phyloP scores from a whole-genome alignment of 1,140 invertebrate species.

The Macrobrachium rosenbergii region DNA sequence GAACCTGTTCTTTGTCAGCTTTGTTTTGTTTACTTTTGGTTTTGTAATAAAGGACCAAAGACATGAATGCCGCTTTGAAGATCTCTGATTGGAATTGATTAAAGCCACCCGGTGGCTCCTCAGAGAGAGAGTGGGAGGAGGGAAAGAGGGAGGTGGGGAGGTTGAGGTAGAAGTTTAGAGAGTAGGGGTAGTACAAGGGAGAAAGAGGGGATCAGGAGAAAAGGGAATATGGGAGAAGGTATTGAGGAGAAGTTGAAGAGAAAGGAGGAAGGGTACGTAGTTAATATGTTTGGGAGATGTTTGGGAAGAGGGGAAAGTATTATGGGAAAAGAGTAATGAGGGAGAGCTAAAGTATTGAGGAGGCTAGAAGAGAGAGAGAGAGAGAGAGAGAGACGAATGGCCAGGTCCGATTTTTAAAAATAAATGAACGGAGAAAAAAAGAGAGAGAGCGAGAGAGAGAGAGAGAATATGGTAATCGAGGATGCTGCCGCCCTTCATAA shows the following conservation, averaged over 20 bases:
- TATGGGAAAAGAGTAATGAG: too few relatives aligned
- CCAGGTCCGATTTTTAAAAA: background rate
- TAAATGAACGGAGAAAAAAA: background rate
- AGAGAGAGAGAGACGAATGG: background rate
- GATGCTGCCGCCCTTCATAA: background rate
- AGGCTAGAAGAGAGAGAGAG: background rate
- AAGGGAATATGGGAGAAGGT: background rate
- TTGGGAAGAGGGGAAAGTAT: too few relatives aligned
- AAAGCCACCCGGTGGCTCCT: background rate
- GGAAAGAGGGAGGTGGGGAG: conserved; percentile 21
- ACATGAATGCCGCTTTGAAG: too few relatives aligned
- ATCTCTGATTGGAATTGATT: background rate
- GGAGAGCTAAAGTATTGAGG: too few relatives aligned
- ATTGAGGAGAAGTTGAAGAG: too few relatives aligned
- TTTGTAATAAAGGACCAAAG: too few relatives aligned
- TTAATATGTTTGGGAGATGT: too few relatives aligned
- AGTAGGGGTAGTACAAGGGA: conserved; percentile 12
- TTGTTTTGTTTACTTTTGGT: too few relatives aligned
- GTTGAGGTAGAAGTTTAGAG: too few relatives aligned
- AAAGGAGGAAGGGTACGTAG: too few relatives aligned
- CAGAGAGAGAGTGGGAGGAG: conserved; percentile 32
- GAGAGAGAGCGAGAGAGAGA: conserved; percentile 12
- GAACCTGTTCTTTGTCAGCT: too few relatives aligned
- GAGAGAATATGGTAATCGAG: background rate
- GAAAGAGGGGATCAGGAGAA: background rate